These are phyloP conservation scores for Charina bottae DNA, from an alignment of 2,113 vertebrate species.

Conservation along the genomic window DNA sequence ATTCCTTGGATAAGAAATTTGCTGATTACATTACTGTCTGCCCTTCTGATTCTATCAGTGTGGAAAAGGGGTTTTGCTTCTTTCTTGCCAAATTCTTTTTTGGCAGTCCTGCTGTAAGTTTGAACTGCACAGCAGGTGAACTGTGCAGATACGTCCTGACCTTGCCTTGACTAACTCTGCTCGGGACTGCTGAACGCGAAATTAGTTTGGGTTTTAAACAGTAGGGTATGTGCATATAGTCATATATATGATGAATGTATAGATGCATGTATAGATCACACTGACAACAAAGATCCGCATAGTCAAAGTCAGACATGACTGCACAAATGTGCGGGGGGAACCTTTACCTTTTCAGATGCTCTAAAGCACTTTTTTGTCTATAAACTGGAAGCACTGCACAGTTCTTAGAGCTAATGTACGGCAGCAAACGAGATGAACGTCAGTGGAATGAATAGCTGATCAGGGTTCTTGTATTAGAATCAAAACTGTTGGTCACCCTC, in stretches of 20 bases:
- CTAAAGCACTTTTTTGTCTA: too few relatives aligned
- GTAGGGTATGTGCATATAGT: conserved; percentile 39
- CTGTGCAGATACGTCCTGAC: conserved; percentile 83
- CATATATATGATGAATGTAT: conserved; percentile 2
- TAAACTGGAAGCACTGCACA: not conserved
- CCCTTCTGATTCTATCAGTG: conserved; percentile 66
- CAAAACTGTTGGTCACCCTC: not conserved
- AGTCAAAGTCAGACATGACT: too few relatives aligned
- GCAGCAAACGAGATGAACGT: not conserved
- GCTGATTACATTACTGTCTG: conserved; percentile 61
- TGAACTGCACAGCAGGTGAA: conserved; percentile 70
- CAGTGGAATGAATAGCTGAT: not conserved
- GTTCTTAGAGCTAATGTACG: not conserved
- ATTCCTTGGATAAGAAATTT: conserved; percentile 54
- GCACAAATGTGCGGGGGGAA: too few relatives aligned
- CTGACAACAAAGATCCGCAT: too few relatives aligned
- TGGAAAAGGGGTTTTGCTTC: conserved; percentile 57
- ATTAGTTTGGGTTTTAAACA: conserved; percentile 65
- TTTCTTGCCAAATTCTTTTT: conserved; percentile 73
- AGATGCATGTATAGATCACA: too few relatives aligned
- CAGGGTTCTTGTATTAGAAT: not conserved
- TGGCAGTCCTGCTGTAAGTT: conserved; percentile 74
- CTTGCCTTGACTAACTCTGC: conserved; percentile 85
- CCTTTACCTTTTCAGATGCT: too few relatives aligned
- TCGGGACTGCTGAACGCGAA: conserved; percentile 76